Conservation (phyloP, 2,113 vertebrate species). For the Leptosomus discolor region DNA sequence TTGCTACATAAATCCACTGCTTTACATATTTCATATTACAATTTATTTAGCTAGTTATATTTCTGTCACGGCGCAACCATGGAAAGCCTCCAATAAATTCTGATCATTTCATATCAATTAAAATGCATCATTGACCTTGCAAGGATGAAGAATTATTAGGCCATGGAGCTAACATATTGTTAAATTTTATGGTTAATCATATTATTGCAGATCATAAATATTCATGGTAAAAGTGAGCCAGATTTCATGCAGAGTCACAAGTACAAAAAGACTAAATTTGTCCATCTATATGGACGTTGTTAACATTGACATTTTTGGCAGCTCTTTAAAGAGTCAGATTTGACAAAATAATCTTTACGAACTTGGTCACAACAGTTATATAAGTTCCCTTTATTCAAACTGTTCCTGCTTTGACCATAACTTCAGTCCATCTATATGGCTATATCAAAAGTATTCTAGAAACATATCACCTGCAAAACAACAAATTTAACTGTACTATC, state of each 20-base stretch:
- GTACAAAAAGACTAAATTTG: not conserved
- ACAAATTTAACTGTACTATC: not conserved
- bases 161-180: constrained; percentile 9
- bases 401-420: not conserved
- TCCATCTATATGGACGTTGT: not conserved
- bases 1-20: not conserved
- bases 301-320: not conserved
- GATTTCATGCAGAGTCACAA: not conserved
- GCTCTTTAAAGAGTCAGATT: not conserved
- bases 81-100: not conserved
- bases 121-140: constrained; percentile 27
- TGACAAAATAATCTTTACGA: not conserved
- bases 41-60: not conserved
- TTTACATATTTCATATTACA: not conserved
- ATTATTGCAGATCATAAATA: constrained; percentile 41
- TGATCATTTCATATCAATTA: constrained; percentile 22
- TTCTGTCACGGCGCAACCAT: not conserved
- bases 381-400: not conserved
- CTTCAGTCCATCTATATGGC: not conserved
- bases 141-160: constrained; percentile 46
- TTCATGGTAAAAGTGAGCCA: not conserved
- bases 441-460: not conserved
- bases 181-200: constrained; percentile 54
- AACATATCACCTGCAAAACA: not conserved
- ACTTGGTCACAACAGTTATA: not conserved